A percentile compares a stretch with the other conserved stretches of the same genome.
These are phyloP conservation scores for Neomorphus geoffroyi DNA, from an alignment of 2,797 vertebrate genomes.

Conservation along the genomic window DNA sequence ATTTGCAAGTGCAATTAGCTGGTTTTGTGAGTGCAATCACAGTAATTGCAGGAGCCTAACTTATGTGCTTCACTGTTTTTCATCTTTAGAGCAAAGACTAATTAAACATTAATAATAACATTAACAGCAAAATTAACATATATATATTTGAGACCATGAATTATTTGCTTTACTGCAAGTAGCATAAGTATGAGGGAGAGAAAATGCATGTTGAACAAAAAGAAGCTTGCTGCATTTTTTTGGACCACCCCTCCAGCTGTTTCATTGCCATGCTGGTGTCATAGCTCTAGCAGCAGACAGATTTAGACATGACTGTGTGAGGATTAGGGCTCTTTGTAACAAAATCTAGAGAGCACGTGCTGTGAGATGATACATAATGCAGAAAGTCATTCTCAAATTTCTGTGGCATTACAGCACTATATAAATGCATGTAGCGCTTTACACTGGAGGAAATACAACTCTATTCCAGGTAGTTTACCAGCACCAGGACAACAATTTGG, in stretches of 20 bases:
- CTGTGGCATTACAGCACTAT: background rate
- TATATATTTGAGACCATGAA: conserved; percentile 64
- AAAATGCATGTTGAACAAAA: conserved; percentile 42
- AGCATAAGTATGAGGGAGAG: background rate
- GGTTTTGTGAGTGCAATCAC: conserved; percentile 71
- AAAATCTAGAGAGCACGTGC: background rate
- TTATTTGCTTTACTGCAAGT: conserved; percentile 64
- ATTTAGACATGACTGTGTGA: conserved; percentile 30
- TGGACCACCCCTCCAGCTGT: conserved; percentile 28
- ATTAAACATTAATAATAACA: conserved; percentile 68
- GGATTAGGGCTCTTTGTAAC: conserved; percentile 46
- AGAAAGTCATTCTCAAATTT: background rate
- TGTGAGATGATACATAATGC: background rate
- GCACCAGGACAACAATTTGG: background rate
- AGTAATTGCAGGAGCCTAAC: conserved; percentile 71
- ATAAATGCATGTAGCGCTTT: background rate
- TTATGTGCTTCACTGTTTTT: conserved; percentile 63
- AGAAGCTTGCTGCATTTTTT: conserved; percentile 18
- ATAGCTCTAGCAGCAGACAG: conserved; percentile 41
- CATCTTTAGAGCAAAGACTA: conserved; percentile 65
- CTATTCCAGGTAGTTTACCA: background rate
- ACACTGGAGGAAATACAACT: background rate
- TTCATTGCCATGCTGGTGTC: conserved; percentile 11
- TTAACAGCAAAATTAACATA: conserved; percentile 70
- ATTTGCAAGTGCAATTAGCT: conserved; percentile 74